Base-by-base conservation (phyloP, 2,888 invertebrate species). In the Hydropsyche betteni region DNA sequence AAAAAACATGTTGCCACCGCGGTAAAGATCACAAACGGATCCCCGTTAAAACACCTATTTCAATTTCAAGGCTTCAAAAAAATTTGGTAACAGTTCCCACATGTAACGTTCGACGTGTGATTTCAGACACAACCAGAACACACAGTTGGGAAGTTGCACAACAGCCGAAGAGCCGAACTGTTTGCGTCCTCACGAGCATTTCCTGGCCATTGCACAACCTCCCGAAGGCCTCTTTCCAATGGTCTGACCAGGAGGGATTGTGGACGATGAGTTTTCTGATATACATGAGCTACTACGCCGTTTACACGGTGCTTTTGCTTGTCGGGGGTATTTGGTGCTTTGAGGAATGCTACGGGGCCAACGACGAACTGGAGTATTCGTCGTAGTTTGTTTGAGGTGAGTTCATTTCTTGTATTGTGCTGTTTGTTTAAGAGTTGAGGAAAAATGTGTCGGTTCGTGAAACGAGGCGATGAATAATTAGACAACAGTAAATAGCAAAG, bases 321-420 rank as follows among this genome's bases (percentile, higher is more conserved):
- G 83, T 87, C 64, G 87, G 85, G 36, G 88, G 87, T 0, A 85
- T 88, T 72, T 88, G 87, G 87, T 88, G 88, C 81, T 87, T 86
- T 80, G 88, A 88, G 77, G 88, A 88, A 80, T 88, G 88, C 78
- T 83, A 83, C 1, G 83, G 85, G 2, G 85, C 86, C 1, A 87
- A 87, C 68, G 87, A 87, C 6, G 34, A 69, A 10, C 6, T 1
- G 44, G 44, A 44, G 44, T 44, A 8, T 44, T 44, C 44, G 6
- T 44, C 44, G 44, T 44, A 44, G 44, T 10, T 44, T 44, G 10
- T 44, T 44, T 44, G 6, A 6, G 44, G 44, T 44, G 44, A 44
- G 44, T 44, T 44, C 52, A 52, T n/a, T 52, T 52, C 10, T 52
- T 52, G n/a, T 52, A 52, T 24, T 24, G 24, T 24, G 24, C 24